Evolutionary conservation across 2,113 vertebrate genomes (phyloP), one percentile per base, ranked within the genome.

Genomic region (Pavo muticus): DNA sequence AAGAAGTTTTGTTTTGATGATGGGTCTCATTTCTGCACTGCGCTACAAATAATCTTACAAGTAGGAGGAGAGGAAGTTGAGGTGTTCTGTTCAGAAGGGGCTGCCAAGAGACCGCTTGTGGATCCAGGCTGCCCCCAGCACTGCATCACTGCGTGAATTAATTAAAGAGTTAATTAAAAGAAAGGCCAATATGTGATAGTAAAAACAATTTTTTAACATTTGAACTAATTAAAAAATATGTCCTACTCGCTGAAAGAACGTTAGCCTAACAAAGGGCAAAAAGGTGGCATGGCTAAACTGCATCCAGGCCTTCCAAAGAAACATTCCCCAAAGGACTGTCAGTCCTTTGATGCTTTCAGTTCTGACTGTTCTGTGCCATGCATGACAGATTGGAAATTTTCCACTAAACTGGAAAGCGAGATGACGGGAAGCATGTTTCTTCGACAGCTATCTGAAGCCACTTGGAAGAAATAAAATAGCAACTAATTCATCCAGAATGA

Each of bases 381-480:
- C 0, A 1, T 10, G 16, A 59, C 25, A 67, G 10, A 23, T 48
- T 21, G 5, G 50, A 85, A 71, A 57, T 6, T 52, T 65, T 79
- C 67, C 39, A 72, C 71, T 69, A 5, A 88, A 39, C 6, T 63
- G 16, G 47, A 40, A 88, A 81, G 61, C 76, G 15, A 83, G 71
- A 69, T 64, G 0, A 45, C 5, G 3, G 24, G 37, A 77, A 81
- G 45, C 3, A 4, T 14, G 2, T 27, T 76, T 65, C 40, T 95
- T 76, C 77, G 42, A 12, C 76, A 92, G 59, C 14, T 70, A 13
- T 24, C 81, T 71, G 69, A 35, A 87, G 70, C 25, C 9, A 47
- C 82, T 90, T 59, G 14, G 3, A 59, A 67, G 65, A 88, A 87
- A 78, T 44, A 69, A 92, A 93, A 84, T 4, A 75, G 52, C 67